Evolutionary conservation across 2,797 vertebrate genomes (phyloP).

Genomic region (Enteromius trimaculatus): DNA sequence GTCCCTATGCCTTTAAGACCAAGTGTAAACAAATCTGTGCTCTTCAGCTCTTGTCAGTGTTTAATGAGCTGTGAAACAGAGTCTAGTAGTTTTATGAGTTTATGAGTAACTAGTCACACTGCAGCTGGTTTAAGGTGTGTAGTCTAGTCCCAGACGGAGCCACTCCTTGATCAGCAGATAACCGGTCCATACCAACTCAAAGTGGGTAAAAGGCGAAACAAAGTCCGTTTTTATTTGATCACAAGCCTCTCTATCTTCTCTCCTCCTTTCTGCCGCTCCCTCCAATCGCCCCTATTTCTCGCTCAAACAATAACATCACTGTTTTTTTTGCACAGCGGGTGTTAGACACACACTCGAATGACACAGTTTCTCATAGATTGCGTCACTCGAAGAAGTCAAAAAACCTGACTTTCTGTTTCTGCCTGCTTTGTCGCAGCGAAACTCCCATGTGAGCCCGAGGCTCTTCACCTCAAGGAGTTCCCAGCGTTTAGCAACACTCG

Average conservation of each 20-base stretch:
- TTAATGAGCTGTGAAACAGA: not conserved
- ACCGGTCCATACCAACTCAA: not conserved
- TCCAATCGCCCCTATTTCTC: conserved; percentile 6
- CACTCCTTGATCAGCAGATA: conserved; percentile 23
- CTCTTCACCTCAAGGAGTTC: not conserved
- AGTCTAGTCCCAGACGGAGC: not conserved
- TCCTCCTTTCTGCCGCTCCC: conserved; percentile 8
- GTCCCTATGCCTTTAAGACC: not conserved
- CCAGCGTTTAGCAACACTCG: not conserved
- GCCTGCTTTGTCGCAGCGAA: conserved; percentile 1
- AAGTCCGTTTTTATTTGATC: conserved; percentile 39
- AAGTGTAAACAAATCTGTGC: not conserved
- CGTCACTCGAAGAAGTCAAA: conserved; percentile 13
- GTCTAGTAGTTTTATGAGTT: not conserved
- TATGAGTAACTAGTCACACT: not conserved
- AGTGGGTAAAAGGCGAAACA: conserved; percentile 14
- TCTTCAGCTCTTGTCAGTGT: not conserved
- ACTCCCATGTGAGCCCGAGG: not conserved
- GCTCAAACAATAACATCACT: conserved; percentile 15
- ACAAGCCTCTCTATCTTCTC: conserved; percentile 32
- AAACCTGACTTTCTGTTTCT: conserved; percentile 28
- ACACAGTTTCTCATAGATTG: conserved; percentile 16
- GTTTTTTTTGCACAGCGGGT: not conserved
- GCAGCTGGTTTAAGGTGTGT: not conserved
- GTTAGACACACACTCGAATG: not conserved